Evolutionary conservation across 1,140 invertebrate species (phyloP), one percentile per base, ranked within the genome.

Genomic region (Neotoxoptera formosana): DNA sequence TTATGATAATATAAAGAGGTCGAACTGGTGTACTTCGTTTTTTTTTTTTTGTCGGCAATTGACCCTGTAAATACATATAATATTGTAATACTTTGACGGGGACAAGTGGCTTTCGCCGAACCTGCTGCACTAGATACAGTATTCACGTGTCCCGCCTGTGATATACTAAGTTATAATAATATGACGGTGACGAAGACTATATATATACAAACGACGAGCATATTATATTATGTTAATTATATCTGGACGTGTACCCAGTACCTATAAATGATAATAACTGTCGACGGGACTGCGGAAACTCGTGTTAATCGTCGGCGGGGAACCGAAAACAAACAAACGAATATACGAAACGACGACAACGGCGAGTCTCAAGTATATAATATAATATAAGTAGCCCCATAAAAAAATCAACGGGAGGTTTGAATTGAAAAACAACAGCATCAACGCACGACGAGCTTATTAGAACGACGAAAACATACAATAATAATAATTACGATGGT

Each of bases 381-480:
- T n/a, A n/a, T 67, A 9, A 7, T 76, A 17, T 76, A 76, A 76
- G 30, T n/a, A 76, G n/a, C 60, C n/a, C 60, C 60, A 20, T 83
- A 84, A 84, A 84, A 84, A 41, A 84, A 84, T 84, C 36, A 25
- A 84, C 41, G 36, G 83, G 83, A 41, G 83, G 14, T 41, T 45
- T 84, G 9, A 45, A 25, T 30, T 36, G 23, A 84, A 84, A 45
- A 84, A 84, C 41, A 84, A 76, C 60, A 25, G 76, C 23, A 14
- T 30, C 41, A 14, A n/a, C 4, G 41, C 60, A 34, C 60, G 60
- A n/a, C 14, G 60, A 1, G 41, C 36, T 47, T 41, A 48, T 87
- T 87, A 87, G 84, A 87, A 87, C 84, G 84, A 87, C 84, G 30
- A 47, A 47, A 47, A 87, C 84, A 23, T 87, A n/a, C 25, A 67